Conservation (phyloP, 2,797 vertebrate genomes). For the Emys orbicularis region DNA sequence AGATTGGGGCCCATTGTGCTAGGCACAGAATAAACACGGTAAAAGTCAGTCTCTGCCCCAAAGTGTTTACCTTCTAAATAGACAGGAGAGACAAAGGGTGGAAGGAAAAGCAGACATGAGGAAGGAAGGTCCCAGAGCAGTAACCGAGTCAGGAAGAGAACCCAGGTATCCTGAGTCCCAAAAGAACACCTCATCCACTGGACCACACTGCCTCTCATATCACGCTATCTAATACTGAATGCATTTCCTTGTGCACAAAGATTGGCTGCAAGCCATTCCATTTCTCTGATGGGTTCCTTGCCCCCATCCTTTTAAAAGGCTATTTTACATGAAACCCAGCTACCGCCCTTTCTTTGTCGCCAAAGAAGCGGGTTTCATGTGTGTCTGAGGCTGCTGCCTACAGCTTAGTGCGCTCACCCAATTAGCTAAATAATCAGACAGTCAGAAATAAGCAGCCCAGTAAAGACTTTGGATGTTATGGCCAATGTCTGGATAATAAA, state of each 20-base stretch:
- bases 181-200: background rate
- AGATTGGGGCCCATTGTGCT: background rate
- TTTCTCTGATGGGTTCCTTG: background rate
- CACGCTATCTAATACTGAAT: background rate
- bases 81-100: rapidly evolving
- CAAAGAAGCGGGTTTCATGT: background rate
- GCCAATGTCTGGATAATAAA: background rate
- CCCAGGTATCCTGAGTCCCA: background rate
- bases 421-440: background rate
- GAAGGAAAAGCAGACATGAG: background rate
- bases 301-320: background rate
- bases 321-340: background rate
- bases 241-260: background rate
- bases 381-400: background rate
- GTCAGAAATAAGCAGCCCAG: background rate
- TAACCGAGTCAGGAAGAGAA: background rate
- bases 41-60: background rate
- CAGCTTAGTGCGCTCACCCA: background rate
- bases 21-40: rapidly evolving
- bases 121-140: background rate
- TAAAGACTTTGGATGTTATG: background rate
- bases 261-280: rapidly evolving
- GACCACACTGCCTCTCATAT: rapidly evolving
- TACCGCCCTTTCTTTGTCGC: background rate
- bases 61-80: background rate